Percentiles rank a stretch among this genome's conserved stretches.
Evolutionary conservation across 2,113 vertebrate species (phyloP).

Genomic region (Limnothrissa miodon): DNA sequence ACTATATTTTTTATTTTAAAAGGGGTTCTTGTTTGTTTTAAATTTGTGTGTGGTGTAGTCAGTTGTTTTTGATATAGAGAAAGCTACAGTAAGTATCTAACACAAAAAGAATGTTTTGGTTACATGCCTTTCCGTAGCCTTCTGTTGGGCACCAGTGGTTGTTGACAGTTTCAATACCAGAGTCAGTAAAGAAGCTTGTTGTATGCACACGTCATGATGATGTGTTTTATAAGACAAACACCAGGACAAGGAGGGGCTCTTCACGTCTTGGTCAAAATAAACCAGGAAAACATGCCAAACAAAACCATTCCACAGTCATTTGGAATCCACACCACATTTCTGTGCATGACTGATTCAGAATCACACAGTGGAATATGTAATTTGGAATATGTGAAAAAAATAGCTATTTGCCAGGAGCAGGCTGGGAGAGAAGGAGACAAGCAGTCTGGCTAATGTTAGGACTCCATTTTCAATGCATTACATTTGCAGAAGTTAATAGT

Average conservation of each 20-base stretch:
- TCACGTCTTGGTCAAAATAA: not conserved
- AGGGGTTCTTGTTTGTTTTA: too few species aligned
- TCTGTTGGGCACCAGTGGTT: too few species aligned
- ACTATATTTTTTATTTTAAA: too few species aligned
- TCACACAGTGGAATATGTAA: not conserved
- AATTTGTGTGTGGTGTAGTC: too few species aligned
- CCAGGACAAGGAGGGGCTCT: not conserved
- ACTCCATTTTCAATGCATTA: not conserved
- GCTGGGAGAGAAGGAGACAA: not conserved
- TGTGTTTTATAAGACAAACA: not conserved
- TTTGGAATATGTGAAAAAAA: not conserved
- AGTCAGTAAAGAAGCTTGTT: not conserved
- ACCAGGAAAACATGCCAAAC: not conserved
- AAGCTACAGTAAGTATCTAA: too few species aligned
- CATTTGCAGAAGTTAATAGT: not conserved
- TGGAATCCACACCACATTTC: not conserved
- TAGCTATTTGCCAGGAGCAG: not conserved
- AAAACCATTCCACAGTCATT: constrained; percentile 22
- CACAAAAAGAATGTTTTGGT: too few species aligned
- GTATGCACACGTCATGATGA: not conserved
- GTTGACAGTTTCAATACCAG: not conserved
- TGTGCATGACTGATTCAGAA: constrained; percentile 20
- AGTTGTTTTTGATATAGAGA: too few species aligned
- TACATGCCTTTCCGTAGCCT: too few species aligned
- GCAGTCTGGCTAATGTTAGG: not conserved